Evolutionary conservation across 2,113 vertebrate genomes (phyloP), one percentile per base, ranked within the genome.

Genomic region (Passer domesticus): DNA sequence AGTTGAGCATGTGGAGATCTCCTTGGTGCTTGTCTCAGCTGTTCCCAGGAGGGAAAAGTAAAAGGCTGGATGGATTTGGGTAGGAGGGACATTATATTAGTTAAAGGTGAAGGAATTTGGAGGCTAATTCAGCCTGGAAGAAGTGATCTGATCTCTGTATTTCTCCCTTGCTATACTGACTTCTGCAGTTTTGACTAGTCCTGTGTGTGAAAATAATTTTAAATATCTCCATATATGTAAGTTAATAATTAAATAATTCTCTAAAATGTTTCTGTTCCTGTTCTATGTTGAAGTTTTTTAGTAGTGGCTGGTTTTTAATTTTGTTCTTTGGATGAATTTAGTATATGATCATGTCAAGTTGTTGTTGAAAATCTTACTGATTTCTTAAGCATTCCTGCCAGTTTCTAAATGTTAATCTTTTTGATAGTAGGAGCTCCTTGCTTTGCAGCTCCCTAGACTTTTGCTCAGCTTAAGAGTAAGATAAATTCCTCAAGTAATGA

Each of bases 331-430:
- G 6, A 9, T 86, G 25, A 58, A 25, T 69, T 89, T 41, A 39
- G 17, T 74, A 66, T 24, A 31, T 49, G 16, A 17, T 43, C 6
- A 2, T 10, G 22, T 89, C 18, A 49, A 60, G 56, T 89, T 93
- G 58, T 46, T 92, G 25, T 17, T 89, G 47, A 35, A 95, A 83
- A 95, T 96, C 95, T 97, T 91, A 93, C 31, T 97, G 91, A 94
- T 94, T 96, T 97, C 97, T 92, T 94, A 97, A 92, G 96, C 80
- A 68, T 97, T 97, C 89, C 92, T 97, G 91, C 80, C 85, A 87
- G 70, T 97, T 97, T 96, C 58, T 96, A 95, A 97, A 96, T 97
- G 97, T 79, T 94, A 89, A 95, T 98, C 95, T 97, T 98, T 83
- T 76, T 47, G 49, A 49, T 92, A 67, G 88, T 89, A 93, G 24